phyloP scores from a whole-genome alignment of 92 coral and sea anemone genomes.

The Porites cylindrica region DNA sequence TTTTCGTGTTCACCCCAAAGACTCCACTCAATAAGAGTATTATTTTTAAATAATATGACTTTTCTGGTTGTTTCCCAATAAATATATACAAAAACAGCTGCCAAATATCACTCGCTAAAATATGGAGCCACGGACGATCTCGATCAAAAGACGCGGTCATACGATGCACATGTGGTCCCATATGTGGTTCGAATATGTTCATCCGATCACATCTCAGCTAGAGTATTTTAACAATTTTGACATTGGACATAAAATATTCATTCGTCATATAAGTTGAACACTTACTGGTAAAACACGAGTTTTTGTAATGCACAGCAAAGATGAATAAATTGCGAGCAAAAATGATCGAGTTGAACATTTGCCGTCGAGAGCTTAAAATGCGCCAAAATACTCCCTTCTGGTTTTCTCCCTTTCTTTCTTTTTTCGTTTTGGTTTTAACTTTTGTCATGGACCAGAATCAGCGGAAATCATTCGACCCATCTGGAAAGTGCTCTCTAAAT shows the following conservation, averaged over 20 bases:
- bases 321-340: no score
- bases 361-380: no score
- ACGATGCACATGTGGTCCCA: neutral
- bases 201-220: neutral
- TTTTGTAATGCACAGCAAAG: no score
- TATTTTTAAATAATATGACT: neutral
- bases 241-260: neutral
- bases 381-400: no score
- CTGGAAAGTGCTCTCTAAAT: no score
- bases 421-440: no score
- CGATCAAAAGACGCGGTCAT: neutral
- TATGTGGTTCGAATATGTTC: neutral
- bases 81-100: neutral
- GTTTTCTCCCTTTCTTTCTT: no score
- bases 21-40: neutral
- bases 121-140: no score
- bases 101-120: neutral
- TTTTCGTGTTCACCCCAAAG: no score
- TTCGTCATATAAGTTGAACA: neutral
- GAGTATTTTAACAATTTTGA: neutral
- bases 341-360: no score
- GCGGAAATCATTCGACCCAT: no score
- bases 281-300: neutral
- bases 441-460: no score
- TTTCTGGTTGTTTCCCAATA: neutral